Base-by-base conservation (phyloP, 2,888 invertebrate genomes). In the Helleia helle region DNA sequence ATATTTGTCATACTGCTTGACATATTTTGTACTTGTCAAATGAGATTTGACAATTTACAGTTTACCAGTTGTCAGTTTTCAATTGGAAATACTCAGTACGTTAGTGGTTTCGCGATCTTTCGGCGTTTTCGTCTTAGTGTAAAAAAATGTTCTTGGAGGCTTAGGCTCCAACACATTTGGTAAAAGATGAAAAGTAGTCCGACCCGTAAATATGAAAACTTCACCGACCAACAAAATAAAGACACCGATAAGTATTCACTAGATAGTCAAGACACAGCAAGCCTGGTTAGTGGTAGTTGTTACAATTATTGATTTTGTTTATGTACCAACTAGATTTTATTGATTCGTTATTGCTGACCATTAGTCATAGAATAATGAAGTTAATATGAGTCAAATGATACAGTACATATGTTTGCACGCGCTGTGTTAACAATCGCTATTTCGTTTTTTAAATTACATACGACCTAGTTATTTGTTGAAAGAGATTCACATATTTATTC, bases 131-230 rank as follows among this genome's bases (percentile, higher is more conserved):
- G 73, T 73, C 56, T 62, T 61, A 53, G 26, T 54, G 64, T 55
- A 54, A 52, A 52, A 67, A 75, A 75, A 83, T 83, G 83, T 72
- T 65, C 71, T 56, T 74, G 65, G 69, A 64, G 58, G 74, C 73
- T 54, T 80, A 70, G 68, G 64, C 62, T 58, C 54, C 45, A 56
- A 64, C 62, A 62, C 65, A 59, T 69, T 59, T 63, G 65, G 65
- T 71, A 66, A 79, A 85, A 71, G 66, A 85, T 85, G 85, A 84
- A 80, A 84, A 84, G 72, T 68, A 84, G 84, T 55, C 84, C 85
- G 46, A 71, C 73, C 52, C 77, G 71, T 58, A 83, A 85, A 73
- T 84, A 84, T 85, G 85, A 84, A 46, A 73, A 71, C 66, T 83
- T 83, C 60, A 67, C 77, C 55, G 84, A 84, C 55, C 73, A 75